Evolutionary conservation across 1,140 invertebrate genomes (phyloP).

Genomic region (Nymphalis io): DNA sequence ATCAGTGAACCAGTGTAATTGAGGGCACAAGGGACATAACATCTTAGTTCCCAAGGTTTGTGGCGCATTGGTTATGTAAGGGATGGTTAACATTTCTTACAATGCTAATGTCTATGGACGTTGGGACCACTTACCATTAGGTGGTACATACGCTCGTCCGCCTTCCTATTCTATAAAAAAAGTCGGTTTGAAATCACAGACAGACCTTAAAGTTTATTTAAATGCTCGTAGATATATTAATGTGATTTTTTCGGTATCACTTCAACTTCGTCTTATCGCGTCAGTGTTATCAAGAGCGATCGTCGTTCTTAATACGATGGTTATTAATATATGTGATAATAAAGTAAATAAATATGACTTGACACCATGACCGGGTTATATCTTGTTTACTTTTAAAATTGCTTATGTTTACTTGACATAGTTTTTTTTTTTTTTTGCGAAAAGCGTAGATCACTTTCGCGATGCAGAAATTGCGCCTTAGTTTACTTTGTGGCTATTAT

Average conservation of each 20-base stretch:
- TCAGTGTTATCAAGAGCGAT: conserved; percentile 7
- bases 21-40: too few relatives aligned
- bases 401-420: conserved; percentile 20
- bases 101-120: too few relatives aligned
- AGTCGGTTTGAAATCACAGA: too few relatives aligned
- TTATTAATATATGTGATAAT: conserved; percentile 3
- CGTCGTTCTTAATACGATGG: conserved; percentile 15
- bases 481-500: background rate
- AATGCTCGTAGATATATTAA: too few relatives aligned
- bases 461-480: background rate
- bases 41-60: too few relatives aligned
- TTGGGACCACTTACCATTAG: too few relatives aligned
- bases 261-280: background rate
- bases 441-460: conserved; percentile 4
- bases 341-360: conserved; percentile 4
- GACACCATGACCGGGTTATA: conserved; percentile 9
- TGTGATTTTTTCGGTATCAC: background rate
- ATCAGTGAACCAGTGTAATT: too few relatives aligned
- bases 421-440: conserved; percentile 12
- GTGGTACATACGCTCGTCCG: too few relatives aligned
- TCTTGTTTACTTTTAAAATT: conserved; percentile 17
- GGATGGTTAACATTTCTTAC: too few relatives aligned
- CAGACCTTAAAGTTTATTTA: too few relatives aligned
- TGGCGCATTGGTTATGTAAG: too few relatives aligned
- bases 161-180: too few relatives aligned